phyloP scores from a whole-genome alignment of 2,888 invertebrate species.

The Torymus aiolomorphi region DNA sequence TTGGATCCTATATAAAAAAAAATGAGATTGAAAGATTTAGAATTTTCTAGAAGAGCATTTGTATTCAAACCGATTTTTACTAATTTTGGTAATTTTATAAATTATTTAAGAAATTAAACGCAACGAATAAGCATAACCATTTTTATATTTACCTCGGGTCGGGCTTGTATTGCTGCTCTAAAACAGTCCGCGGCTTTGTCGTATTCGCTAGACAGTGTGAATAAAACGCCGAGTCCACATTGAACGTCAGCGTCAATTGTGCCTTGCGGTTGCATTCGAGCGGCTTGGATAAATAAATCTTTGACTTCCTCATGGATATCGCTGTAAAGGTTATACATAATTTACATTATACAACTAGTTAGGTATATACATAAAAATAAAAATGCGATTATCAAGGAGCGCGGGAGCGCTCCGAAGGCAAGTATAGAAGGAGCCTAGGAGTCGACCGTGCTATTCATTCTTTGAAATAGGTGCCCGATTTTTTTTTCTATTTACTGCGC shows the following conservation, averaged over 20 bases:
- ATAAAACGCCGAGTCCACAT: slow-evolving; percentile 95
- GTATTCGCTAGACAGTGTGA: slow-evolving; percentile 95
- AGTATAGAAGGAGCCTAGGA: no score
- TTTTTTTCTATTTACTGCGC: no score
- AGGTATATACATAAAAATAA: no score
- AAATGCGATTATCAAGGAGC: no score
- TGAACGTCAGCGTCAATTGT: slow-evolving; percentile 93
- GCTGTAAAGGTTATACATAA: slow-evolving; percentile 68
- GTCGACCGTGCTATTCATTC: no score
- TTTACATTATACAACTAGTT: slow-evolving; percentile 1
- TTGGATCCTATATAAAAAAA: slow-evolving; percentile 83
- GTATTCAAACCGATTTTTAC: no score
- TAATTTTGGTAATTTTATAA: no score
- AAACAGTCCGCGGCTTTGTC: slow-evolving; percentile 98
- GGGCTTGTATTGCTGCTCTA: slow-evolving; percentile 89
- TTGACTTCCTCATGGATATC: slow-evolving; percentile 82
- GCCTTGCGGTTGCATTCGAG: slow-evolving; percentile 83
- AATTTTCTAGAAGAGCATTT: slow-evolving; percentile 13
- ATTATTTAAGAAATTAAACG: no score
- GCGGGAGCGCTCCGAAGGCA: no score
- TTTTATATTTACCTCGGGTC: slow-evolving; percentile 80
- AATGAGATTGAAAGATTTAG: slow-evolving; percentile 18
- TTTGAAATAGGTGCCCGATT: no score
- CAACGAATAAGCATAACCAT: neutral
- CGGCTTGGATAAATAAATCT: slow-evolving; percentile 86